Evolutionary conservation across 2,113 vertebrate genomes (phyloP), one percentile per base, ranked within the genome.

Genomic region (Gambusia affinis): DNA sequence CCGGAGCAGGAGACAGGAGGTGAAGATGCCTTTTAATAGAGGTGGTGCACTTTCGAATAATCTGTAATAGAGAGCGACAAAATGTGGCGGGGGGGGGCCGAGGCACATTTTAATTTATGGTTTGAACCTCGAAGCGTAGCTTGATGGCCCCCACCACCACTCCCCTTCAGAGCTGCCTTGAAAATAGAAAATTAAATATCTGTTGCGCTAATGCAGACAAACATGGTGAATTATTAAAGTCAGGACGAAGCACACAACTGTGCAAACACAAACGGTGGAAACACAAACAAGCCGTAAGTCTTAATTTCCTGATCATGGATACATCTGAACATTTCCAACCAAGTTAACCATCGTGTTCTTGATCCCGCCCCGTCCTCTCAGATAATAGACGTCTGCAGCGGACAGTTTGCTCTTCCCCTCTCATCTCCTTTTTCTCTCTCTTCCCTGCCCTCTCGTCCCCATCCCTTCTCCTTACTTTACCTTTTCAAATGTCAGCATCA

Each of bases 401-500:
- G 77, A 78, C 60, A 67, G 76, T 70, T 70, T 63, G 42, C 78
- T 76, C 78, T 82, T 88, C 87, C 88, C 84, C 83, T 87, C 86
- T 87, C 85, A 76, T 92, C 87, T 57, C 51, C 51, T 57, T n/a
- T 19, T 80, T 66, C 82, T 84, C 65, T 28, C 44, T 42, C 60
- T 60, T 44, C 69, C 60, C 78, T 86, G 79, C 65, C 81, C 85
- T 84, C 74, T 80, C 75, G 70, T 73, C 86, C 85, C 85, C 83
- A 75, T 87, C 87, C 80, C 80, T 80, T 92, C 89, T 87, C 85
- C 89, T 91, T 80, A 89, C 89, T 90, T 91, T 93, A 93, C 91
- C 92, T 93, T 93, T 93, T 89, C 91, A 93, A 93, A 93, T 93
- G 92, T 92, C 92, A 93, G 91, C 91, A 89, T 91, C 92, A 90